Evolutionary conservation across 1,140 invertebrate species (phyloP).

Genomic region (Cataglyphis hispanica): DNA sequence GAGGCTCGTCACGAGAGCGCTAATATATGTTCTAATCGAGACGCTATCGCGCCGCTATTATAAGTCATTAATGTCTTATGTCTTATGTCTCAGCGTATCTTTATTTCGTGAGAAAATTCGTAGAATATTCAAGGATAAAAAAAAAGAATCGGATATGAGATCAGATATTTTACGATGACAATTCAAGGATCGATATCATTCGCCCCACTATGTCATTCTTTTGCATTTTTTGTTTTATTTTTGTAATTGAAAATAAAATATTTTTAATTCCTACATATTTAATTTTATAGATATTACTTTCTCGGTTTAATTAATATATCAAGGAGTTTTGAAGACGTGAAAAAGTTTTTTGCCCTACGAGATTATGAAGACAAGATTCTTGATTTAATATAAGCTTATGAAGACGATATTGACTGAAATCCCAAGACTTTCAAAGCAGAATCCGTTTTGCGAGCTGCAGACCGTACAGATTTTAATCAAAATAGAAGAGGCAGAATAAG

Average conservation of each 20-base stretch:
- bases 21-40: slow-evolving; percentile 24
- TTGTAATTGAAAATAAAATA: background rate
- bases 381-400: too few relatives aligned
- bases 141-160: background rate
- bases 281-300: background rate
- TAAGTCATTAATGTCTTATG: slow-evolving; percentile 17
- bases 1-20: slow-evolving; percentile 30
- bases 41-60: slow-evolving; percentile 23
- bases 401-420: background rate
- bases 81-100: background rate
- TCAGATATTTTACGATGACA: background rate
- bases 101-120: slow-evolving; percentile 34
- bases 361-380: background rate
- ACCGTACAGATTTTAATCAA: background rate
- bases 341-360: background rate
- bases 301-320: background rate
- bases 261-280: background rate
- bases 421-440: background rate
- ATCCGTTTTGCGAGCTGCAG: background rate
- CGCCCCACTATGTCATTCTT: background rate
- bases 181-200: background rate
- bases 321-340: background rate
- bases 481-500: background rate
- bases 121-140: background rate
- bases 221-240: background rate